These are phyloP conservation scores for Pheosia gnoma DNA, from an alignment of 2,888 invertebrate genomes.

Conservation along the genomic window DNA sequence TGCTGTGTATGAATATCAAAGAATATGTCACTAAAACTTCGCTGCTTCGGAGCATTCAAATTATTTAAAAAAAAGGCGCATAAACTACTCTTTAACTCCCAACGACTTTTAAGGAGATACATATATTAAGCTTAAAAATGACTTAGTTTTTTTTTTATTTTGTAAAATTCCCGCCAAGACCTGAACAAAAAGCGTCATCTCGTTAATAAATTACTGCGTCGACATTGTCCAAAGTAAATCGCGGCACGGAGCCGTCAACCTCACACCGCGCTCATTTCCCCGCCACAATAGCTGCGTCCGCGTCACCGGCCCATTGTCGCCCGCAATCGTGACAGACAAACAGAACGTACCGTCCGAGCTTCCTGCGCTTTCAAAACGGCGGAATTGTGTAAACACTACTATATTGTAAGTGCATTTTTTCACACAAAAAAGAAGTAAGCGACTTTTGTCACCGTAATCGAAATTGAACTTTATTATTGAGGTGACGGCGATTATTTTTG, in stretches of 20 bases:
- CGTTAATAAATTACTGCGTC: conserved; percentile 46
- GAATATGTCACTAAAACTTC: too few relatives aligned
- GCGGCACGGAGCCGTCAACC: conserved; percentile 38
- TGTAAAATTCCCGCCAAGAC: background rate
- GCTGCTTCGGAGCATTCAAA: too few relatives aligned
- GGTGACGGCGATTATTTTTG: conserved; percentile 1
- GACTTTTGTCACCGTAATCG: background rate
- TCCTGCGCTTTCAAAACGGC: conserved; percentile 70
- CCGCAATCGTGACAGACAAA: conserved; percentile 63
- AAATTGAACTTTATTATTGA: conserved; percentile 8
- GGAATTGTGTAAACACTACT: conserved; percentile 64
- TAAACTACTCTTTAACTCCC: too few relatives aligned
- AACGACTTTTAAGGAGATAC: too few relatives aligned
- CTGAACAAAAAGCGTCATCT: background rate
- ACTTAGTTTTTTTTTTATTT: too few relatives aligned
- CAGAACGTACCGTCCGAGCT: conserved; percentile 64
- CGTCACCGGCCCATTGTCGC: conserved; percentile 55
- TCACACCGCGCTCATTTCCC: conserved; percentile 48
- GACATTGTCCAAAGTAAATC: conserved; percentile 43
- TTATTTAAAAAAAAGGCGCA: too few relatives aligned
- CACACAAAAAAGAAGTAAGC: conserved; percentile 18
- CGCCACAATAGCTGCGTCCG: conserved; percentile 48
- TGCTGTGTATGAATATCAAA: background rate
- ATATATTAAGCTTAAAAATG: background rate
- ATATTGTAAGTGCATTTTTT: conserved; percentile 52